Evolutionary conservation across 1,140 invertebrate genomes (phyloP), one percentile per base, ranked within the genome.

Genomic region (Eulimnadia texana): DNA sequence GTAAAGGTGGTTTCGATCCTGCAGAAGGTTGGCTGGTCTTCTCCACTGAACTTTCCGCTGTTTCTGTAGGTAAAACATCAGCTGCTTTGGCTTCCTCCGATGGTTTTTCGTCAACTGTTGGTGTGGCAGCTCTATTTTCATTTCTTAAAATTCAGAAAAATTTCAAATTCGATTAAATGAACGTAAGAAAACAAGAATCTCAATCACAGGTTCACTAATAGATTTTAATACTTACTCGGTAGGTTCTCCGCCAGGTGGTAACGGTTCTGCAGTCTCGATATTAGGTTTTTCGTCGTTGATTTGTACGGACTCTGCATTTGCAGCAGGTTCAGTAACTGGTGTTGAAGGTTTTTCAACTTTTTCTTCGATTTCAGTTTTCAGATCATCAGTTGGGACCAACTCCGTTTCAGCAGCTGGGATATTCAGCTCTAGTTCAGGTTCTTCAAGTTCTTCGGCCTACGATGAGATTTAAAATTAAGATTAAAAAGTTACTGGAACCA

Each of bases 51-150:
- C 24, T 20, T 1, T 27, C 16, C 1, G 16, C 27, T 28, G 11
- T 57, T 42, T 57, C 33, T 0, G 24, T 10, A 1, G 55, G 55
- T 57, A 6, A 16, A 42, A 59, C 49, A 27, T 62, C 27, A 49
- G 58, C 33, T 27, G 28, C 20, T 33, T 61, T 20, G 16, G 50
- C 16, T n/a, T 56, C 60, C 19, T 24, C 58, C 11, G 60, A 3
- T 27, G 60, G 60, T 51, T 61, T 61, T 42, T 61, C 60, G 20
- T 61, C 60, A 27, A 61, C 60, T 0, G 60, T 61, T 3, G 60
- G 60, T 10, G 60, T 61, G 20, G 60, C 16, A 11, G 53, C 28
- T 27, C 60, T 11, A 20, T 27, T 58, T 58, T 58, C 55, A 9
- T 22, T 23, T 0, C 55, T 42, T 16, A 6, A 6, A 42, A 16